A percentile compares a stretch with the other conserved stretches of the same genome.
phyloP scores from a whole-genome alignment of 2,797 vertebrate genomes.

The Ficedula albicollis region DNA sequence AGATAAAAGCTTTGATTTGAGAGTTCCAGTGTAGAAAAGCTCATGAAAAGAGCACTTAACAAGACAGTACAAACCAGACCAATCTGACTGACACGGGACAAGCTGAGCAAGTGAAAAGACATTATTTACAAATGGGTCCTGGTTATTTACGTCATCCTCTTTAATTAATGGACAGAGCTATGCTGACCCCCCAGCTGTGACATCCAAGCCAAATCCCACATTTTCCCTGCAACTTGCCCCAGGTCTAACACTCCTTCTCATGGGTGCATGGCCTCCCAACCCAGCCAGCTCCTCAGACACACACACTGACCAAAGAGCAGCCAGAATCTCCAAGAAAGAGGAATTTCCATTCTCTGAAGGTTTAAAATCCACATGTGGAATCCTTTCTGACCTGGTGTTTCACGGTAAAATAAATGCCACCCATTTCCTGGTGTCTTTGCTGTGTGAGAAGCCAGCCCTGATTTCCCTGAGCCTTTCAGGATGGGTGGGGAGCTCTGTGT shows the following conservation, averaged over 20 bases:
- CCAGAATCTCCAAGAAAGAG: background rate
- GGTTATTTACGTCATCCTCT: accelerated
- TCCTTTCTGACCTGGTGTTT: background rate
- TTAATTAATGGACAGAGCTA: background rate
- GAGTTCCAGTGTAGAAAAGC: background rate
- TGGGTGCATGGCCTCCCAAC: accelerated
- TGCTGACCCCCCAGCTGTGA: background rate
- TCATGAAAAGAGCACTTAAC: background rate
- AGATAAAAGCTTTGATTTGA: background rate
- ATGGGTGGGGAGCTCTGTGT: background rate
- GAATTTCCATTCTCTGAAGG: background rate
- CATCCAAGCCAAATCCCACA: background rate
- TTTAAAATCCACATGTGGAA: background rate
- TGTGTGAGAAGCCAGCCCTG: background rate
- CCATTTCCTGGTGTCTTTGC: background rate
- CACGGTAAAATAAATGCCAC: background rate
- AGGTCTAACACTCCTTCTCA: background rate
- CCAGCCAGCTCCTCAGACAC: background rate
- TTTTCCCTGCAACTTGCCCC: background rate
- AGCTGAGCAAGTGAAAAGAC: background rate
- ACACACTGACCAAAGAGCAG: background rate
- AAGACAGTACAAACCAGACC: background rate
- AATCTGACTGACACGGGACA: background rate
- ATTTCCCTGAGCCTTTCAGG: background rate
- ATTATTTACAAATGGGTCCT: background rate